These are phyloP conservation scores for Artibeus jamaicensis DNA, from an alignment of 2,797 vertebrate species.

Conservation along the genomic window DNA sequence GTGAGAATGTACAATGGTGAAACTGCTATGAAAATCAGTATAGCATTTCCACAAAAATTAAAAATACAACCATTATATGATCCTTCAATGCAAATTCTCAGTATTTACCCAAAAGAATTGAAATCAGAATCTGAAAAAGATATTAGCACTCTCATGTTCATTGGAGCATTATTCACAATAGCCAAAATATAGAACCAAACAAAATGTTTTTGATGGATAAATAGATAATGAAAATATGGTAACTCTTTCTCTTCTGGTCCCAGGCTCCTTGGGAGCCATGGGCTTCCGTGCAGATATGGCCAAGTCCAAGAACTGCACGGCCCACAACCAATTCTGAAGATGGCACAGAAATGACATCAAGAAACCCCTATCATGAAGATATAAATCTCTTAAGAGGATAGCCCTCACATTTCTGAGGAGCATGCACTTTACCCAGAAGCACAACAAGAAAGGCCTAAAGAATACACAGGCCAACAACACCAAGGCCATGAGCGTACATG, in stretches of 20 bases:
- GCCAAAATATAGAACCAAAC: background rate
- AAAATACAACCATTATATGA: background rate
- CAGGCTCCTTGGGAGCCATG: background rate
- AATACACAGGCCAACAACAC: background rate
- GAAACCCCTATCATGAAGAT: background rate
- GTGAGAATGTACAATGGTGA: background rate
- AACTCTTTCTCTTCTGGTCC: background rate
- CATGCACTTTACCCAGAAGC: background rate
- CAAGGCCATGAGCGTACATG: background rate
- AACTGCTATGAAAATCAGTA: background rate
- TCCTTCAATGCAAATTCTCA: background rate
- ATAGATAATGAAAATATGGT: background rate
- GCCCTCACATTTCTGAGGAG: background rate
- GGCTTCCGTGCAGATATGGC: background rate
- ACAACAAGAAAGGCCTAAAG: background rate
- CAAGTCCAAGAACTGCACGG: background rate
- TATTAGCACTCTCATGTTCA: background rate
- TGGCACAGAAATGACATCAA: background rate
- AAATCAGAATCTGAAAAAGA: background rate
- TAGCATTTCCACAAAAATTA: background rate
- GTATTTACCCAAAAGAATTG: background rate
- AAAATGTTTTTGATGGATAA: background rate
- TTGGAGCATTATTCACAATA: background rate
- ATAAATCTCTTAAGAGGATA: background rate
- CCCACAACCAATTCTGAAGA: background rate